Evolutionary conservation across 2,113 vertebrate genomes (phyloP).

Genomic region (Oxygymnocypris stewartii): DNA sequence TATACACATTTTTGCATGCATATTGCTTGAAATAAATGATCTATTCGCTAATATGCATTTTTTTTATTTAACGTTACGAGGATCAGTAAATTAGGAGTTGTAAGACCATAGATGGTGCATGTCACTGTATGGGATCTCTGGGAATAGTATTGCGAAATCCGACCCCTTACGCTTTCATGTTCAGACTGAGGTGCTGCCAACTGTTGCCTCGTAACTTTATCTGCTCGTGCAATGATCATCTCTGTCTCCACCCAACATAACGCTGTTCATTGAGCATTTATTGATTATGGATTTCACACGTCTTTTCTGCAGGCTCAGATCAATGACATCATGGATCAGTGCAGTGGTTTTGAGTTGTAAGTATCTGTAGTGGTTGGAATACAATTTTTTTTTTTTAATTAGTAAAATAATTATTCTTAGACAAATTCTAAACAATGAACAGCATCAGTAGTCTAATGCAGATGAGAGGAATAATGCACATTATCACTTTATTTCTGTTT

Average conservation of each 20-base stretch:
- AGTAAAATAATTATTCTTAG: not conserved
- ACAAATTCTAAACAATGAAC: not conserved
- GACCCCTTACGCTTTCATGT: conserved; percentile 24
- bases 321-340: conserved; percentile 95
- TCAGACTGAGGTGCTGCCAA: conserved; percentile 25
- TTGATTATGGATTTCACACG: conserved; percentile 46
- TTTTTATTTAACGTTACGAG: not conserved
- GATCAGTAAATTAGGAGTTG: no score
- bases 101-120: conserved; percentile 36
- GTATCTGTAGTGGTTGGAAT: not conserved
- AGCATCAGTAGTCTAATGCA: not conserved
- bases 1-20: not conserved
- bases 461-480: not conserved
- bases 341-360: conserved; percentile 86
- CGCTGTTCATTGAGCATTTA: not conserved
- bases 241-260: not conserved
- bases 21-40: not conserved
- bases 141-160: conserved; percentile 44
- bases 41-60: not conserved
- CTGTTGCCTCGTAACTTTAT: conserved; percentile 41
- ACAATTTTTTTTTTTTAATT: not conserved
- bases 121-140: conserved; percentile 21
- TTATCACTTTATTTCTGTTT: conserved; percentile 5
- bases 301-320: conserved; percentile 79
- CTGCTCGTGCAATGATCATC: conserved; percentile 13